Conservation (phyloP, 2,888 invertebrate species). For the Griposia aprilina region DNA sequence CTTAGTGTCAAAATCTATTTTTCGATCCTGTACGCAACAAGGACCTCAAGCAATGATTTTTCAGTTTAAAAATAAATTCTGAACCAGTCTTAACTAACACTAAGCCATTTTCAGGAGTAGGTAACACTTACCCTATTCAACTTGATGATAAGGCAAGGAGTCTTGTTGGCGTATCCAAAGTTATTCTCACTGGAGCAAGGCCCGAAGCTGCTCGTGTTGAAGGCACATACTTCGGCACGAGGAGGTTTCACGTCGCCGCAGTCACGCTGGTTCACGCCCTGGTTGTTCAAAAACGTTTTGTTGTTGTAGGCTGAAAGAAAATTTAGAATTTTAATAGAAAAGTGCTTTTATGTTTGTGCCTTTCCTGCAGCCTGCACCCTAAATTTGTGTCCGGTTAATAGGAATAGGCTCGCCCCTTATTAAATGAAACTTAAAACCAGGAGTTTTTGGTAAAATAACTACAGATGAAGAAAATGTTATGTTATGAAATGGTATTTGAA, state of each 20-base stretch:
- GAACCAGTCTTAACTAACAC: neutral
- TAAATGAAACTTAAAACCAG: neutral
- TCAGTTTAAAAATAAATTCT: neutral
- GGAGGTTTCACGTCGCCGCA: conserved; percentile 82
- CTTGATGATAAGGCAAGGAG: conserved; percentile 98
- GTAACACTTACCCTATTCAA: conserved; percentile 92
- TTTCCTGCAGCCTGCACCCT: too few species aligned
- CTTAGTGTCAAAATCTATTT: neutral
- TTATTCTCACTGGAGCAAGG: conserved; percentile 95
- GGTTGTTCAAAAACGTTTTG: conserved; percentile 78
- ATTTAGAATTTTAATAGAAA: neutral
- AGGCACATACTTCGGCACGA: conserved; percentile 92
- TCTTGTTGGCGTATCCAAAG: conserved; percentile 96
- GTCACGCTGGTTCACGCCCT: conserved; percentile 82
- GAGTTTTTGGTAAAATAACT: neutral
- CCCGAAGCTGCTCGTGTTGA: conserved; percentile 93
- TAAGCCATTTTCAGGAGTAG: neutral
- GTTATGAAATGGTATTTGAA: neutral
- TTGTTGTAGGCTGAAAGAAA: conserved; percentile 82
- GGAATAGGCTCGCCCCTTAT: neutral
- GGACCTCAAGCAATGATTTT: neutral
- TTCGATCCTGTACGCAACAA: neutral
- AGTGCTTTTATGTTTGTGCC: neutral
- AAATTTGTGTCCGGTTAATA: neutral
- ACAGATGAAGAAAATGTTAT: neutral